Base-by-base conservation (phyloP, 2,888 invertebrate species). In the Papilio demoleus region DNA sequence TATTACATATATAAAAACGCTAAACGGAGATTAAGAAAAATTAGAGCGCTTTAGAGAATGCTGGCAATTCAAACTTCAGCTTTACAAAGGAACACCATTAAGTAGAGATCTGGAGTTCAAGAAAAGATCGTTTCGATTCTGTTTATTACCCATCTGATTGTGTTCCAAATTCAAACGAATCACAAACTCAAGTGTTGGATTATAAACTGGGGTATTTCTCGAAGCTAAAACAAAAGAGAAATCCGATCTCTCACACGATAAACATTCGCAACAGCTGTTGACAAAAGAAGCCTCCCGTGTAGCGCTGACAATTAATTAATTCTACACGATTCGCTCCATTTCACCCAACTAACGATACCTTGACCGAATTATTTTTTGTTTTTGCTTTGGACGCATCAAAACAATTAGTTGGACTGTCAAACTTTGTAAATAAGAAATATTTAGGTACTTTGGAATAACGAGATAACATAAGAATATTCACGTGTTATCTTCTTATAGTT, bases 201-300 rank as follows among this genome's bases (percentile, higher is more conserved):
- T 31, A 38, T 58, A 38, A 38, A 38, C 63, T 9, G 47, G 31
- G 60, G 47, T 38, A 60, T 66, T 66, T 47, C 38, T 1, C 61
- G 53, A 45, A n/a, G 40, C 61, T 59, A 65, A 67, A 81, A 81
- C 82, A 85, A 85, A 88, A 88, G 89, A 86, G 90, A 90, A 90
- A 88, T 85, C 84, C 80, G 83, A 87, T 88, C 84, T 88, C 85
- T 78, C 86, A 85, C 80, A 77, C 83, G 88, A 86, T 87, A 73
- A 53, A 67, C 56, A 56, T 47, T 40, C 47, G 61, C 65, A 59
- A 70, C 64, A 69, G 63, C 14, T 61, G 60, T 50, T 45, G 24
- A 65, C 71, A 73, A 68, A 72, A 53, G 61, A 67, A 62, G 27
- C 53, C 60, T 70, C 68, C 70, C 70, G 70, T 70, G 69, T 64